A percentile compares a stretch with the other conserved stretches of the same genome.
Conservation (phyloP, 92 coral and sea anemone species). For the Metridium senile region DNA sequence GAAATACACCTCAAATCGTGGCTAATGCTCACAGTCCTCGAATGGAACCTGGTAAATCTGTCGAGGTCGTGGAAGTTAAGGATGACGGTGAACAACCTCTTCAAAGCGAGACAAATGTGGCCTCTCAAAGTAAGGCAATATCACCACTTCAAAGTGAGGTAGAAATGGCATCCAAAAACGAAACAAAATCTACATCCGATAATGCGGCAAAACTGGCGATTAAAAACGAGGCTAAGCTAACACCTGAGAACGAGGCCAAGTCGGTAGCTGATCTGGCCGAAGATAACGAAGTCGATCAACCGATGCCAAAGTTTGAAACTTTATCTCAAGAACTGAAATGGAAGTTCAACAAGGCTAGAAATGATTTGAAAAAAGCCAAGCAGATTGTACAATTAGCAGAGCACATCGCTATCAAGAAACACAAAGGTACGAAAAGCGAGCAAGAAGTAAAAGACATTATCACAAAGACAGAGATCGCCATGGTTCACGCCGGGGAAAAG, state of each 20-base stretch:
- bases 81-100: constrained; percentile 1
- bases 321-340: constrained; percentile 74
- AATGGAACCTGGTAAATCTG: neutral
- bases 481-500: constrained; percentile 94
- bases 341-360: constrained; percentile 93
- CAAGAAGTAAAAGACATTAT: constrained; percentile 76
- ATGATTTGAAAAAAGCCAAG: constrained; percentile 76
- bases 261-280: neutral
- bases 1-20: neutral
- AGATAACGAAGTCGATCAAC: constrained; percentile 18
- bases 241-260: neutral
- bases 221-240: neutral
- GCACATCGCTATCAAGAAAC: constrained; percentile 45
- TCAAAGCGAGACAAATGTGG: neutral
- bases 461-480: constrained; percentile 75
- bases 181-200: neutral
- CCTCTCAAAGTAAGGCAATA: neutral
- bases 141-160: neutral
- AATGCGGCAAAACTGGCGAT: neutral
- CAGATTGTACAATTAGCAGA: constrained; percentile 79
- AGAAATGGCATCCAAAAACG: neutral
- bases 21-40: neutral
- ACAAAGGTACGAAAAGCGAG: constrained; percentile 45
- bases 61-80: constrained; percentile 9
- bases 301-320: constrained; percentile 63